Base-by-base conservation (phyloP, 2,888 invertebrate genomes). In the Rhyacophila evoluta region DNA sequence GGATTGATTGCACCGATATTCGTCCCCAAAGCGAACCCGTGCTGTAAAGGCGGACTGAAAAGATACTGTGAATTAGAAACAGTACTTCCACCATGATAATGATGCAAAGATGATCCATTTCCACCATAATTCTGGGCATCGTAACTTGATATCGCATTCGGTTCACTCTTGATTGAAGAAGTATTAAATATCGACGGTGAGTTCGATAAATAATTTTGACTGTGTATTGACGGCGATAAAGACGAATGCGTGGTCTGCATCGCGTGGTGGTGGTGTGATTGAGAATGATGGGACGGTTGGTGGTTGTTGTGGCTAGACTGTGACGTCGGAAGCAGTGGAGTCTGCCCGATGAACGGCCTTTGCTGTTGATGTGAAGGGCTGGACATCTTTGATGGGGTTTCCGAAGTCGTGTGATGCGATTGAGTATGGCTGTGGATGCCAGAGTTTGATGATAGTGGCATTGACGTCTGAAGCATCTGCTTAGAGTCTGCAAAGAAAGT, bases 341-440 rank as follows among this genome's bases (percentile, higher is more conserved):
- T 91, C 84, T 92, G 92, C 0, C 91, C 92, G 41, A 92, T 86
- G 84, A 90, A 91, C 0, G 89, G 89, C 12, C 88, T 84, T 36
- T 88, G 82, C 12, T 68, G 77, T 3, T 55, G 86, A 2, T 84
- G 81, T 15, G 82, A 69, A 0, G 75, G 55, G 27, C 82, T 36
- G 1, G 78, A 77, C 69, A 78, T 74, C 71, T 81, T 82, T 12
- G 75, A 76, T 37, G 80, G 77, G 15, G 80, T 36, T 29, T 80
- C 82, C n/a, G 81, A 39, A 0, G 75, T 68, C 25, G 79, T 36
- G 19, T 79, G 79, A 27, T 78, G 80, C 4, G 77, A 75, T 33
- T 81, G 81, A 6, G 80, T 36, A 37, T 81, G 81, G 12, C 39
- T 77, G 74, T 78, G 78, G 10, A 41, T 28, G 1, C 77, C 71